Evolutionary conservation across 2,888 invertebrate genomes (phyloP).

Genomic region (Ormyrus pomaceus): DNA sequence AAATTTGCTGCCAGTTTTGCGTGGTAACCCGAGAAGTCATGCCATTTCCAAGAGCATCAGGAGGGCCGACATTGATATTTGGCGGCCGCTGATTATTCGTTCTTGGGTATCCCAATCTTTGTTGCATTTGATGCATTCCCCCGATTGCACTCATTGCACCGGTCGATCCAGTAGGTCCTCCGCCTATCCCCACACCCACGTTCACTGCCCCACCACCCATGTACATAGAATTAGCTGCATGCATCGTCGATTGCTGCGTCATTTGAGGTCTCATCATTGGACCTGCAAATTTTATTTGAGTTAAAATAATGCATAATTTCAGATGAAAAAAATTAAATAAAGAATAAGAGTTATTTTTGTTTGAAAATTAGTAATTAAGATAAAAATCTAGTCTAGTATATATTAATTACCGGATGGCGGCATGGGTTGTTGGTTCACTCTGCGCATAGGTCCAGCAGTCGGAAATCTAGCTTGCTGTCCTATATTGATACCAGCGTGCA

Average conservation of each 20-base stretch:
- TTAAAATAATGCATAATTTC: not conserved
- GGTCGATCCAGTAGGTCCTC: constrained; percentile 27
- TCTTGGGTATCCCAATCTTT: constrained; percentile 74
- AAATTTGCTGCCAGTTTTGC: constrained; percentile 80
- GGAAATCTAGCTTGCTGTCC: constrained; percentile 76
- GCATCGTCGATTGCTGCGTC: constrained; percentile 77
- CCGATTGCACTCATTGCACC: constrained; percentile 74
- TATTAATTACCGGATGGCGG: constrained; percentile 80
- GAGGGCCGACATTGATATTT: constrained; percentile 79
- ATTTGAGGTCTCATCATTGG: constrained; percentile 84
- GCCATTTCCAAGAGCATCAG: constrained; percentile 77
- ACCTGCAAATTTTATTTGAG: constrained; percentile 70
- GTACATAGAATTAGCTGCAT: constrained; percentile 75
- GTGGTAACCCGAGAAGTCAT: constrained; percentile 74
- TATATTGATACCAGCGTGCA: constrained; percentile 77
- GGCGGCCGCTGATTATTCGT: constrained; percentile 78
- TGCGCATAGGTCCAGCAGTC: constrained; percentile 79
- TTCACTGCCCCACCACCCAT: constrained; percentile 67
- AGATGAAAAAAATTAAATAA: not conserved
- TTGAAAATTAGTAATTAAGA: not conserved
- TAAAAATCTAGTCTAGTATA: constrained; percentile 16
- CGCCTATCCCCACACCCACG: not conserved
- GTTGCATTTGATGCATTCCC: constrained; percentile 75
- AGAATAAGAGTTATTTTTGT: not conserved
- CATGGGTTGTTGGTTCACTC: constrained; percentile 84